A percentile compares a stretch with the other conserved stretches of the same genome.
These are phyloP conservation scores for Scaeva pyrastri DNA, from an alignment of 2,888 invertebrate genomes.

Conservation along the genomic window DNA sequence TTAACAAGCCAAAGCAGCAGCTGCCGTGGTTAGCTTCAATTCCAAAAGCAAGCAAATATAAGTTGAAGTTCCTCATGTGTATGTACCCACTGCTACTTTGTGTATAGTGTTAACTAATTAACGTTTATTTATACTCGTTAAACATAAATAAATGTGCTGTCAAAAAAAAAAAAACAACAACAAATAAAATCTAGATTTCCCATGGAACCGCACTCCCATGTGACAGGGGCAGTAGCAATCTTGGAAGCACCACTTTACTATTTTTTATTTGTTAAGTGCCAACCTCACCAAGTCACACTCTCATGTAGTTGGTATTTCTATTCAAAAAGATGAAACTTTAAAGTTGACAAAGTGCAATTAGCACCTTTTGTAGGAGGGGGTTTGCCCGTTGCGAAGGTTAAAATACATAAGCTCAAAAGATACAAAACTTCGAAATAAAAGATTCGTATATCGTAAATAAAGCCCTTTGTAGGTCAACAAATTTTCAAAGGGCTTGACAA, in stretches of 20 bases:
- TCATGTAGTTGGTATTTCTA: conserved; percentile 31
- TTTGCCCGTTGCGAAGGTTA: background rate
- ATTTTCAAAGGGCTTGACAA: background rate
- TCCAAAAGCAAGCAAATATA: conserved; percentile 49
- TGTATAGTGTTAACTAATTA: conserved; percentile 68
- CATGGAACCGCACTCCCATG: conserved; percentile 49
- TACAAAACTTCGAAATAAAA: background rate
- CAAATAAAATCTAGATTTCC: conserved; percentile 31
- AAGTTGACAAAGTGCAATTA: conserved; percentile 74
- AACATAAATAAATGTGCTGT: conserved; percentile 59
- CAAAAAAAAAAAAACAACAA: conserved; percentile 20
- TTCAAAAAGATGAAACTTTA: conserved; percentile 49
- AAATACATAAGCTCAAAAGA: too few relatives aligned
- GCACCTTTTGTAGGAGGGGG: conserved; percentile 65
- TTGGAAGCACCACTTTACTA: conserved; percentile 24
- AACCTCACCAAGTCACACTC: conserved; percentile 28
- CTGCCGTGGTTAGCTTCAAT: conserved; percentile 38
- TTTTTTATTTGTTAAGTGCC: conserved; percentile 37
- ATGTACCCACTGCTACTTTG: background rate
- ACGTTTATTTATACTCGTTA: conserved; percentile 69
- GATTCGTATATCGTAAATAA: background rate
- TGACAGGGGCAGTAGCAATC: conserved; percentile 45
- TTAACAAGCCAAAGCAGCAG: conserved; percentile 19
- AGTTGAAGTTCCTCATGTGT: background rate
- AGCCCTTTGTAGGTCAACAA: background rate